phyloP scores from a whole-genome alignment of 1,140 invertebrate genomes.

The Anastrepha ludens region DNA sequence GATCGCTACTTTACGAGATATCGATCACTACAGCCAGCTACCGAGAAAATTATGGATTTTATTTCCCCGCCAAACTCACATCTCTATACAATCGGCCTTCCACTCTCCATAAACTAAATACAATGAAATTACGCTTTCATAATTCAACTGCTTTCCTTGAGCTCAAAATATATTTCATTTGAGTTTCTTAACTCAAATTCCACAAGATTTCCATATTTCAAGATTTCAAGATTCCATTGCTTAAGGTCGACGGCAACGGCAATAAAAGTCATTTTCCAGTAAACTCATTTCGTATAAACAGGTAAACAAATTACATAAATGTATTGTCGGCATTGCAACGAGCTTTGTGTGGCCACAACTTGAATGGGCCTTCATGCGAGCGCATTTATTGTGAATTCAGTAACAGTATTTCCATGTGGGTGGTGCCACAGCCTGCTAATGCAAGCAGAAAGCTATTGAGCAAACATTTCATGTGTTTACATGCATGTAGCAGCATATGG shows the following conservation, averaged over 20 bases:
- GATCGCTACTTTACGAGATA: too few species aligned
- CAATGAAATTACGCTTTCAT: too few species aligned
- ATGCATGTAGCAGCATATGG: neutral
- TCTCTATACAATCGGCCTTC: too few species aligned
- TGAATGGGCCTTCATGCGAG: neutral
- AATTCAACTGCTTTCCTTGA: too few species aligned
- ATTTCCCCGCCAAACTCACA: too few species aligned
- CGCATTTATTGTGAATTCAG: neutral
- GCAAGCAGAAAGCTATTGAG: constrained; percentile 8
- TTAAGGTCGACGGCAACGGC: neutral
- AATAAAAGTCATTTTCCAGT: constrained; percentile 32
- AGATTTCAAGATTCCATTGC: neutral
- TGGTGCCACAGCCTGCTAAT: neutral
- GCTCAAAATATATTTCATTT: too few species aligned
- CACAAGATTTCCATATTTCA: neutral
- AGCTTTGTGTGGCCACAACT: constrained; percentile 4
- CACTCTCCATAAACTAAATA: too few species aligned
- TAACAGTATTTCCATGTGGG: constrained; percentile 21
- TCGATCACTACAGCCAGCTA: too few species aligned
- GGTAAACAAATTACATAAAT: constrained; percentile 34
- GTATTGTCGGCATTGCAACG: neutral
- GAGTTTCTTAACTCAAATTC: neutral
- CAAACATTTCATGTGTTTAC: neutral
- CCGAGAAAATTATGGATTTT: too few species aligned
- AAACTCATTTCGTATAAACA: constrained; percentile 17